phyloP scores from a whole-genome alignment of 2,888 invertebrate genomes.

The Cybosia mesomella region DNA sequence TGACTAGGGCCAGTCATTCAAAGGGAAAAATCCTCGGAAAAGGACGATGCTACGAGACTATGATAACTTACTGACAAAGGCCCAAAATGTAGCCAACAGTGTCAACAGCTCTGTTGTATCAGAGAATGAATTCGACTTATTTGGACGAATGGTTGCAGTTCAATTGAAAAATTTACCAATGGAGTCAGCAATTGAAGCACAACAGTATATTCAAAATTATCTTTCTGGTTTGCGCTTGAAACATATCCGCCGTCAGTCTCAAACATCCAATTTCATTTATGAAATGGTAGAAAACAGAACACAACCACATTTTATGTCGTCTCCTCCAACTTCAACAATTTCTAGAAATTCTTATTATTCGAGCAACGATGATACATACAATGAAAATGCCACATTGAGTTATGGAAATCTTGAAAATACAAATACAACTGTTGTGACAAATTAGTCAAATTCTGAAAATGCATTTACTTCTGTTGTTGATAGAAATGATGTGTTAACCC shows the following conservation, averaged over 20 bases:
- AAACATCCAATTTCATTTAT: background rate
- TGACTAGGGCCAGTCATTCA: slow-evolving; percentile 5
- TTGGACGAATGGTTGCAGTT: slow-evolving; percentile 15
- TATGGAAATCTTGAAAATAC: slow-evolving; percentile 20
- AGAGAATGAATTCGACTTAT: slow-evolving; percentile 23
- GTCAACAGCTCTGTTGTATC: background rate
- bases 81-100: slow-evolving; percentile 3
- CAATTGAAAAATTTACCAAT: slow-evolving; percentile 9
- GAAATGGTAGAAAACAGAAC: no score
- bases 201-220: slow-evolving; percentile 21
- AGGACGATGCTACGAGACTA: background rate
- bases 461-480: slow-evolving; percentile 13
- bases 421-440: slow-evolving; percentile 20
- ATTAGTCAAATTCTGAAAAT: slow-evolving; percentile 20
- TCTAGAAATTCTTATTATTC: no score
- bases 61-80: background rate
- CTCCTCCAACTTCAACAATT: background rate
- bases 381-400: slow-evolving; percentile 17
- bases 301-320: background rate
- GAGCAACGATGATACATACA: background rate
- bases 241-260: background rate
- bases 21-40: slow-evolving; percentile 6
- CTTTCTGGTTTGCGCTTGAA: slow-evolving; percentile 4
- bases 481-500: slow-evolving; percentile 24
- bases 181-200: slow-evolving; percentile 15